Percentiles rank a stretch among this genome's conserved stretches.
phyloP scores from a whole-genome alignment of 1,140 invertebrate species.

The Anoplophora glabripennis region DNA sequence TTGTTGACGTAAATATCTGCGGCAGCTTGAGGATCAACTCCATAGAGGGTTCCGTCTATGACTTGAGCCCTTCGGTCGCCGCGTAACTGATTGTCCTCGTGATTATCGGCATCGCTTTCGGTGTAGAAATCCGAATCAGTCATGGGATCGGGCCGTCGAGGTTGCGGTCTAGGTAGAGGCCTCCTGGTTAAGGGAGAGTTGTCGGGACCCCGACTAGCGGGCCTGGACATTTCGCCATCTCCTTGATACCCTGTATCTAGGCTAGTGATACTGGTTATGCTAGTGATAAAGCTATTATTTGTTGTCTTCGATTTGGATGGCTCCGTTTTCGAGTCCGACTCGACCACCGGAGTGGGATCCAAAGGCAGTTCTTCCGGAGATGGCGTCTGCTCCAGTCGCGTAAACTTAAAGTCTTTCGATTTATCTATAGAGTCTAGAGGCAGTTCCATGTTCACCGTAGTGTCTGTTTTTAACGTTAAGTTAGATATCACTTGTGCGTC shows the following conservation, averaged over 20 bases:
- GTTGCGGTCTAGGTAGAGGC: constrained; percentile 41
- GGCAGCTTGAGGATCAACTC: constrained; percentile 54
- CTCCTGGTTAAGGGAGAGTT: constrained; percentile 56
- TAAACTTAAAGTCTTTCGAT: constrained; percentile 31
- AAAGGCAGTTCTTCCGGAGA: constrained; percentile 78
- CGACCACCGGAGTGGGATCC: constrained; percentile 58
- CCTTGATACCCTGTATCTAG: constrained; percentile 83
- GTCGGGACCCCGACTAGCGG: constrained; percentile 71
- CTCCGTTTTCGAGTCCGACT: constrained; percentile 55
- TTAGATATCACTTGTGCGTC: constrained; percentile 38
- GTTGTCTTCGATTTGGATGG: constrained; percentile 58
- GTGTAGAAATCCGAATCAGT: constrained; percentile 87
- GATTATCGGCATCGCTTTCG: constrained; percentile 78
- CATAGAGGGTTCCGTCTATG: constrained; percentile 80
- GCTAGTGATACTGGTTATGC: constrained; percentile 81
- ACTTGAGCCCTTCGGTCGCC: constrained; percentile 70
- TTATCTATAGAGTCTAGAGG: constrained; percentile 49
- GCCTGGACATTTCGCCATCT: constrained; percentile 78
- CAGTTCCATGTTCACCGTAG: constrained; percentile 59
- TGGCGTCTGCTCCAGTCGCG: constrained; percentile 68
- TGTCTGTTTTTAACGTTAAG: constrained; percentile 47
- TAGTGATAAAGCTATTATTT: constrained; percentile 77
- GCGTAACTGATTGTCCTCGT: constrained; percentile 66
- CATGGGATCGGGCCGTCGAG: constrained; percentile 73
- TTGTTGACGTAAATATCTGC: constrained; percentile 52